These are phyloP conservation scores for Pantelozetes paolii DNA, from an alignment of 2,888 invertebrate genomes.

Conservation along the genomic window DNA sequence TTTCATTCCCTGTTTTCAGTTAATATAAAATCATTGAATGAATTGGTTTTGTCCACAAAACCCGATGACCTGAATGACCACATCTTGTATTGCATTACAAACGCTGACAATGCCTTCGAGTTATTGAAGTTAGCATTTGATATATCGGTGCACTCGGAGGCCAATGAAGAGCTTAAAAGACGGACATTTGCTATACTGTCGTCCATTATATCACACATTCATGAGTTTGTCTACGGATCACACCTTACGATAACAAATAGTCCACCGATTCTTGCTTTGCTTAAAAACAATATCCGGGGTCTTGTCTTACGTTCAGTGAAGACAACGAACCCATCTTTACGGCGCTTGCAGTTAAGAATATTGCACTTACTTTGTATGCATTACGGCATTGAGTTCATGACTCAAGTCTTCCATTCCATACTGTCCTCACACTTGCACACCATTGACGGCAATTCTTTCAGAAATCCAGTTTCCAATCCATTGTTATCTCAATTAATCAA, in stretches of 20 bases:
- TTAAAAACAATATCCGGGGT: conserved; percentile 37
- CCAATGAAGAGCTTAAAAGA: conserved; percentile 24
- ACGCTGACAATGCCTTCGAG: conserved; percentile 42
- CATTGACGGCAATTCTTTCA: not conserved
- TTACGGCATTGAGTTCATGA: conserved; percentile 40
- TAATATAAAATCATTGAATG: conserved; percentile 40
- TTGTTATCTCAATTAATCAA: conserved; percentile 37
- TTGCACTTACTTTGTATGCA: conserved; percentile 41
- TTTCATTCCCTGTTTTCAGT: conserved; percentile 33
- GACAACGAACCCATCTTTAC: conserved; percentile 20
- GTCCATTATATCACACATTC: conserved; percentile 40
- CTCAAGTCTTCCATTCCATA: conserved; percentile 40
- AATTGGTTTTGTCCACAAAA: conserved; percentile 33
- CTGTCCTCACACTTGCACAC: conserved; percentile 33
- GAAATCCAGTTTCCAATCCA: conserved; percentile 17
- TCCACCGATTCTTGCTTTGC: conserved; percentile 21
- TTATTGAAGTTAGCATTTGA: conserved; percentile 41
- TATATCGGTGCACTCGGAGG: conserved; percentile 27
- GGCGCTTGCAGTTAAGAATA: conserved; percentile 40
- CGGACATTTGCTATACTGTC: conserved; percentile 32
- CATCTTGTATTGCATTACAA: conserved; percentile 41
- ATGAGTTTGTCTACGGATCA: conserved; percentile 40
- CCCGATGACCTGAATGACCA: conserved; percentile 37
- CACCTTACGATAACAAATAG: conserved; percentile 2
- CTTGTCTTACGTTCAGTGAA: conserved; percentile 28